These are phyloP conservation scores for Podarcis cretensis DNA, from an alignment of 2,113 vertebrate species.

Conservation along the genomic window DNA sequence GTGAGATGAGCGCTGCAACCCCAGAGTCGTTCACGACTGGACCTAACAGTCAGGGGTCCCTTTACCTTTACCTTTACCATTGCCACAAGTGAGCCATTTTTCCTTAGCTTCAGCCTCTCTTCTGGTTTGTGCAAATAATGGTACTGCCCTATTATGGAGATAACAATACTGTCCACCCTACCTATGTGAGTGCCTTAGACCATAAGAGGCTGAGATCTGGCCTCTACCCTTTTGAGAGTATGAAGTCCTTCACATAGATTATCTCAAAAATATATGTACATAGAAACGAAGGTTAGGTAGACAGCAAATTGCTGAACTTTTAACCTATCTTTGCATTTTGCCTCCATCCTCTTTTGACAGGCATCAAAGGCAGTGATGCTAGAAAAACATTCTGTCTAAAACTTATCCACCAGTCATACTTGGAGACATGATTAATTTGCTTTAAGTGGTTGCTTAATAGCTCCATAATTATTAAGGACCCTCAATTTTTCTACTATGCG, in stretches of 20 bases:
- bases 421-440: constrained; percentile 41
- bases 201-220: not conserved
- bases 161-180: not conserved
- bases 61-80: not conserved
- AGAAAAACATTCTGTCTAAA: constrained; percentile 23
- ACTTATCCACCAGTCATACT: not conserved
- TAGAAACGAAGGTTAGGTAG: not conserved
- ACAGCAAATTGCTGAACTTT: not conserved
- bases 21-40: too few species aligned
- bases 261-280: not conserved
- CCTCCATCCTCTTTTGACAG: constrained; percentile 14
- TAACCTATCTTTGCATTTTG: not conserved
- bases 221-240: not conserved
- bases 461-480: constrained; percentile 37
- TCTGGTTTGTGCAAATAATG: not conserved
- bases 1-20: too few species aligned
- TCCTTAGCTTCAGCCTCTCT: not conserved
- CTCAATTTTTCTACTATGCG: not conserved
- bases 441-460: not conserved
- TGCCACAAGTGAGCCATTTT: not conserved
- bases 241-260: not conserved
- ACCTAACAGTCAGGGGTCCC: too few species aligned
- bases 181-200: not conserved
- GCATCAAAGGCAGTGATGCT: constrained; percentile 3
- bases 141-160: not conserved